phyloP scores from a whole-genome alignment of 1,140 invertebrate species.

The honey bee (Apis mellifera) region DNA sequence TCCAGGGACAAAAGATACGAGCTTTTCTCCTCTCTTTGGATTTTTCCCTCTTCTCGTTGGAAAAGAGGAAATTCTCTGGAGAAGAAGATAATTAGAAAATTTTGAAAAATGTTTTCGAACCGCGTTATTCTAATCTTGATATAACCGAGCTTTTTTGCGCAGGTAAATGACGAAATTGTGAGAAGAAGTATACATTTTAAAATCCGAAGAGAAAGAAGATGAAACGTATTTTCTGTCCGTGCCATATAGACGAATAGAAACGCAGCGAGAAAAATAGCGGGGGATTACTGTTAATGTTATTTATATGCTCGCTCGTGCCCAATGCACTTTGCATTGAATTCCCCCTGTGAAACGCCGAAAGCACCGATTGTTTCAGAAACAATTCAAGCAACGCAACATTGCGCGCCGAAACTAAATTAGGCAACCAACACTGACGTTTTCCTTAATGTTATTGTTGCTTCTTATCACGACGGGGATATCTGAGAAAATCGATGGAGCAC shows the following conservation, averaged over 20 bases:
- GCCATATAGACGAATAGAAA: not conserved
- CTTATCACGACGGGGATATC: constrained; percentile 20
- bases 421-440: constrained; percentile 8
- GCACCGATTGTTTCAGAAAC: not conserved
- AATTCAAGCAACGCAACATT: not conserved
- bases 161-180: too few species aligned
- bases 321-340: constrained; percentile 2
- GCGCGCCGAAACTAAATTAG: not conserved
- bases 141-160: too few species aligned
- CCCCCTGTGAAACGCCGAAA: too few species aligned
- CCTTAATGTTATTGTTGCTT: constrained; percentile 34
- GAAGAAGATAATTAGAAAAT: too few species aligned
- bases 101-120: too few species aligned
- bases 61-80: too few species aligned
- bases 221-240: not conserved
- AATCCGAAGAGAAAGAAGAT: not conserved
- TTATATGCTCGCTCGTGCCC: not conserved
- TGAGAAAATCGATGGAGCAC: constrained; percentile 21
- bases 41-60: too few species aligned
- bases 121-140: too few species aligned
- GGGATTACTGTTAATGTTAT: not conserved
- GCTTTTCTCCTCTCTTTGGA: too few species aligned
- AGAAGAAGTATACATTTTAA: too few species aligned
- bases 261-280: not conserved
- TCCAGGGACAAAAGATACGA: too few species aligned